Conservation (phyloP, 2,888 invertebrate genomes). For the Limnephilus marmoratus region DNA sequence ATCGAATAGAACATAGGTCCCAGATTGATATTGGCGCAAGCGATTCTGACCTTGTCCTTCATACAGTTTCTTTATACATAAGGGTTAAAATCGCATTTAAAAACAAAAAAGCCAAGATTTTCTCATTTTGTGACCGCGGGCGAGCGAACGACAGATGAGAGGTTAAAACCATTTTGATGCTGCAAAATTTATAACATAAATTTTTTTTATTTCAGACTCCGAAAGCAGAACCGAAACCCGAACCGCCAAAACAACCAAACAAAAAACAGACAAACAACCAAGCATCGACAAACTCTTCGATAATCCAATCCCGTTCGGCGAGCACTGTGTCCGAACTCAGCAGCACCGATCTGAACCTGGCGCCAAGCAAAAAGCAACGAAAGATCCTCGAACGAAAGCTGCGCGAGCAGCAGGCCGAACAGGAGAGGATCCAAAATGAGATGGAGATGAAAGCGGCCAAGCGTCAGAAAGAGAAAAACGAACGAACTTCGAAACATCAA, state of each 20-base stretch:
- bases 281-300: constrained; percentile 57
- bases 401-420: constrained; percentile 29
- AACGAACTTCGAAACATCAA: background rate
- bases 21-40: no score
- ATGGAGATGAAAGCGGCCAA: constrained; percentile 38
- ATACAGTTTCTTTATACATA: no score
- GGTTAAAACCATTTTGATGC: no score
- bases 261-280: constrained; percentile 65
- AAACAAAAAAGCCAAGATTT: no score
- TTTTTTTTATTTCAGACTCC: background rate
- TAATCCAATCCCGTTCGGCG: constrained; percentile 43
- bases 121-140: no score
- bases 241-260: constrained; percentile 67
- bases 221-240: constrained; percentile 32
- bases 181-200: background rate
- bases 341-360: constrained; percentile 63
- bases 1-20: no score
- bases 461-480: constrained; percentile 35
- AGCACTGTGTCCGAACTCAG: constrained; percentile 52
- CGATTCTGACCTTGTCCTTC: no score
- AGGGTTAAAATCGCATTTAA: no score
- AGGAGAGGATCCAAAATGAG: constrained; percentile 69
- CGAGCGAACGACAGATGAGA: no score
- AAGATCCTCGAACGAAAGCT: constrained; percentile 69
- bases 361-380: constrained; percentile 73